These are phyloP conservation scores for Dynastes tityus DNA, from an alignment of 2,888 invertebrate species.

Conservation along the genomic window DNA sequence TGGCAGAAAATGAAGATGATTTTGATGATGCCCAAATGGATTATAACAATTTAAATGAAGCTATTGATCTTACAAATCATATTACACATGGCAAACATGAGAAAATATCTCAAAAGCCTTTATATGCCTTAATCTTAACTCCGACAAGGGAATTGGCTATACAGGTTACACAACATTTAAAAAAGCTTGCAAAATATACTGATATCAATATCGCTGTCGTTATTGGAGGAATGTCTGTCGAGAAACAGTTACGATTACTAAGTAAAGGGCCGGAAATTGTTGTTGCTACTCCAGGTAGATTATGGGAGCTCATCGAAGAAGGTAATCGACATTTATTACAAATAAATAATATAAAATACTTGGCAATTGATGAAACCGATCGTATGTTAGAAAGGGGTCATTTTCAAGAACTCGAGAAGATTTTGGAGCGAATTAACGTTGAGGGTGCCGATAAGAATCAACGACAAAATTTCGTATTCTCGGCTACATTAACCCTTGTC, in stretches of 20 bases:
- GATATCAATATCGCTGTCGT: conserved; percentile 84
- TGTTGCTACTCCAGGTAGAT: conserved; percentile 96
- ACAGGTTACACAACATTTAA: conserved; percentile 92
- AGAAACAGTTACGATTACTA: conserved; percentile 93
- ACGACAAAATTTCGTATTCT: conserved; percentile 96
- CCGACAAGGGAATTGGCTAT: conserved; percentile 97
- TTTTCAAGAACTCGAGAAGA: conserved; percentile 89
- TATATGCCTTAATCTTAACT: conserved; percentile 91
- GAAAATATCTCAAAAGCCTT: conserved; percentile 70
- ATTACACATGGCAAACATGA: no score
- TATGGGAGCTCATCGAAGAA: conserved; percentile 93
- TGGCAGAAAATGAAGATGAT: conserved; percentile 35
- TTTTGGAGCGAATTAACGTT: conserved; percentile 86
- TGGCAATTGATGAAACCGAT: conserved; percentile 99
- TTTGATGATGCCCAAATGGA: conserved; percentile 27
- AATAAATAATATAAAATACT: conserved; percentile 83
- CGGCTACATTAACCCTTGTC: conserved; percentile 94
- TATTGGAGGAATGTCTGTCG: conserved; percentile 94
- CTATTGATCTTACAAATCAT: conserved; percentile 53
- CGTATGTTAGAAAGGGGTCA: conserved; percentile 98
- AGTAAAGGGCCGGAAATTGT: conserved; percentile 91
- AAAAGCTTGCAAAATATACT: conserved; percentile 85
- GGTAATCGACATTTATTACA: conserved; percentile 85
- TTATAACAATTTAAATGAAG: conserved; percentile 56
- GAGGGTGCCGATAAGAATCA: conserved; percentile 75